Conservation (phyloP, 1,140 invertebrate species). For the Papilio machaon region DNA sequence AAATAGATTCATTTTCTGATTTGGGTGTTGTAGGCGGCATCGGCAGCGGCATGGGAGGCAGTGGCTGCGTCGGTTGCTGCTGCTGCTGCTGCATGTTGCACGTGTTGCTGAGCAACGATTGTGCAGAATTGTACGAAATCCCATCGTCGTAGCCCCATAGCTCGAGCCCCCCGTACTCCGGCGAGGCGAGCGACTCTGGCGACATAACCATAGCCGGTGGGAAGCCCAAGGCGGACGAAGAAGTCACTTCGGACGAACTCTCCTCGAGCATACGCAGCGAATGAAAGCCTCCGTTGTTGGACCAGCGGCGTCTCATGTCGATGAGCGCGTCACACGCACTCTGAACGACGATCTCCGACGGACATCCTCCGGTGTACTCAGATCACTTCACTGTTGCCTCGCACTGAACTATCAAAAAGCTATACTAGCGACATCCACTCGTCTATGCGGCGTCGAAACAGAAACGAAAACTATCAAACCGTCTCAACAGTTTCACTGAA, state of each 20-base stretch:
- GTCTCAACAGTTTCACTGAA: slow-evolving; percentile 61
- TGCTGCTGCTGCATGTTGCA: slow-evolving; percentile 70
- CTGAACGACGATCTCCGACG: slow-evolving; percentile 61
- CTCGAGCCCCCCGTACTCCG: slow-evolving; percentile 89
- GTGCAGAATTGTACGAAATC: slow-evolving; percentile 65
- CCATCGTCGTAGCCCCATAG: slow-evolving; percentile 88
- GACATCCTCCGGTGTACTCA: slow-evolving; percentile 72
- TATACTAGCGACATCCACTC: slow-evolving; percentile 68
- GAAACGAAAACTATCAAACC: slow-evolving; percentile 69
- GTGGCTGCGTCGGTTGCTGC: slow-evolving; percentile 74
- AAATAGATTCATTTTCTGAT: slow-evolving; percentile 81
- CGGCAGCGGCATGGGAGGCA: slow-evolving; percentile 78
- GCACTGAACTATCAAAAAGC: slow-evolving; percentile 74
- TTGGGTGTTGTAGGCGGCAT: slow-evolving; percentile 80
- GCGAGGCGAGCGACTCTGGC: slow-evolving; percentile 85
- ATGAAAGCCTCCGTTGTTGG: slow-evolving; percentile 85
- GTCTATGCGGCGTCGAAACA: slow-evolving; percentile 64
- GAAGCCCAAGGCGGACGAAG: slow-evolving; percentile 84
- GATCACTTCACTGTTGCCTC: slow-evolving; percentile 78
- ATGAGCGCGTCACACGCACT: slow-evolving; percentile 76
- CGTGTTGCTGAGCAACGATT: slow-evolving; percentile 66
- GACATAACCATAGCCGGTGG: slow-evolving; percentile 86
- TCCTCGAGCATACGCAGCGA: slow-evolving; percentile 86
- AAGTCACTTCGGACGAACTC: slow-evolving; percentile 88
- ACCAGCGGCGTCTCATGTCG: slow-evolving; percentile 87